A percentile compares a stretch with the other conserved stretches of the same genome.
phyloP scores from a whole-genome alignment of 2,888 invertebrate species.

The Stratiomys singularior region DNA sequence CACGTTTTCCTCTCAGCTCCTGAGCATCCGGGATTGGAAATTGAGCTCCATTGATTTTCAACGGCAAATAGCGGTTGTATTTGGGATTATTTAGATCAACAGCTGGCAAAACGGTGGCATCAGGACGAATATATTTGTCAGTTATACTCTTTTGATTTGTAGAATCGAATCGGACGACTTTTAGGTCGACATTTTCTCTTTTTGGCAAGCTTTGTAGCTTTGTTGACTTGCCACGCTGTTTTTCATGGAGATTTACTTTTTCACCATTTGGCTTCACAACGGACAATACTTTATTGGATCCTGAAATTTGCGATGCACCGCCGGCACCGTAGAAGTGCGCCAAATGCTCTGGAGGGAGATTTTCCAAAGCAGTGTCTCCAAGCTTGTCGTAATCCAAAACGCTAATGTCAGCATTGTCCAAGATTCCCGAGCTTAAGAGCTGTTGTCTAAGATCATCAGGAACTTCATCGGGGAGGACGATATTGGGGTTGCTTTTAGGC shows the following conservation, averaged over 20 bases:
- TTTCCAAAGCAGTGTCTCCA: conserved; percentile 84
- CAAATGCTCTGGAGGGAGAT: conserved; percentile 84
- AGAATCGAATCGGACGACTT: conserved; percentile 85
- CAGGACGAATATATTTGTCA: conserved; percentile 76
- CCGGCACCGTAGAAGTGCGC: conserved; percentile 89
- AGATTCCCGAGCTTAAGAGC: conserved; percentile 83
- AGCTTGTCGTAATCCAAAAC: conserved; percentile 89
- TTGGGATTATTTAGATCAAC: conserved; percentile 78
- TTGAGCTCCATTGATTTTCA: conserved; percentile 85
- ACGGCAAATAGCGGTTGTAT: conserved; percentile 84
- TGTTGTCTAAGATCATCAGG: conserved; percentile 88
- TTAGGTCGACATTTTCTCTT: conserved; percentile 80
- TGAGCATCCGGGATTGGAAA: conserved; percentile 85
- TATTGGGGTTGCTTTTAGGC: conserved; percentile 66
- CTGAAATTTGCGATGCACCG: conserved; percentile 77
- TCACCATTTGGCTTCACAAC: conserved; percentile 74
- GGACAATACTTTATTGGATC: conserved; percentile 76
- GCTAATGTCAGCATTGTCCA: conserved; percentile 88
- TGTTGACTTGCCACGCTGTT: conserved; percentile 68
- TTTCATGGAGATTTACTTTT: conserved; percentile 66
- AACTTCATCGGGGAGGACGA: conserved; percentile 84
- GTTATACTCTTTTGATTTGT: conserved; percentile 79
- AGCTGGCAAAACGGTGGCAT: conserved; percentile 79
- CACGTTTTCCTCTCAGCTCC: conserved; percentile 78
- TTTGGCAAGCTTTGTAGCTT: conserved; percentile 60